Evolutionary conservation across 2,888 invertebrate genomes (phyloP).

Genomic region (Tolmerus cingulatus): DNA sequence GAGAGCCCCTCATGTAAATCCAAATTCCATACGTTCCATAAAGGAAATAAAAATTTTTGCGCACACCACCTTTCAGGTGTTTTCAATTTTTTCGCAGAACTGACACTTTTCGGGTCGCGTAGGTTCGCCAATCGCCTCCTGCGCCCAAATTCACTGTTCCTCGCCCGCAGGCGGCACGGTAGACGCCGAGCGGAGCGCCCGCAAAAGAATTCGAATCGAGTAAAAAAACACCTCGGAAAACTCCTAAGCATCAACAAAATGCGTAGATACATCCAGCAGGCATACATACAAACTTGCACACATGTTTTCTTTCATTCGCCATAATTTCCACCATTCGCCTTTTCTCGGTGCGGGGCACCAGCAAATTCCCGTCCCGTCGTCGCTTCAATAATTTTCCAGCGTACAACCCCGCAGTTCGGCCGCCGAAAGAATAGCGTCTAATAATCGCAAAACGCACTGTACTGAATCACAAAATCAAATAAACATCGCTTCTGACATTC

Average conservation of each 20-base stretch:
- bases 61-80: not conserved
- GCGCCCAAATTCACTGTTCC: not conserved
- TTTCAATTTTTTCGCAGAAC: not conserved
- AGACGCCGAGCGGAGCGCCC: not conserved
- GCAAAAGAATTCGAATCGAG: not conserved
- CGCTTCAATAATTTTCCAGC: not conserved
- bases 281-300: constrained; percentile 42
- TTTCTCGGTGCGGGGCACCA: not conserved
- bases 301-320: constrained; percentile 38
- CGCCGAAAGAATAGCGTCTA: not conserved
- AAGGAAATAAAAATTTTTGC: not conserved
- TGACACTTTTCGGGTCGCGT: not conserved
- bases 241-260: constrained; percentile 16
- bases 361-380: not conserved
- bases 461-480: constrained; percentile 10
- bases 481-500: constrained; percentile 24
- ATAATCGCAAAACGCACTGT: not conserved
- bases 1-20: not conserved
- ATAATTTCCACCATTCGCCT: constrained; percentile 30
- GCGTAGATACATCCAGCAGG: constrained; percentile 36
- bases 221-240: not conserved
- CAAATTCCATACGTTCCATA: not conserved
- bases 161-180: not conserved
- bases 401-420: not conserved
- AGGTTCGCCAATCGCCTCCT: not conserved